Conservation (phyloP, 2,888 invertebrate species). For the Mythimna albipuncta region DNA sequence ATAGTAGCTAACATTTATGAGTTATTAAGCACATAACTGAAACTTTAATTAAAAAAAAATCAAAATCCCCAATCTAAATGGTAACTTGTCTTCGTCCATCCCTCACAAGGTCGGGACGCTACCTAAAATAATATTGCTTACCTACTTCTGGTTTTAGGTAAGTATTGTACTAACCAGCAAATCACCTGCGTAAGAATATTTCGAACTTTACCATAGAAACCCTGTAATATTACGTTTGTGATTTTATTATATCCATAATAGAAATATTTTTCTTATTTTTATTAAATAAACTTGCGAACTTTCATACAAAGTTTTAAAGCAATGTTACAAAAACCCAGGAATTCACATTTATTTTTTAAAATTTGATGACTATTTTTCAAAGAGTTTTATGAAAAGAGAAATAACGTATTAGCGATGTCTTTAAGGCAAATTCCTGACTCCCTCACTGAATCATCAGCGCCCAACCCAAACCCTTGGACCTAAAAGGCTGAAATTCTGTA, state of each 20-base stretch:
- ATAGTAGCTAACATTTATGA: conserved; percentile 37
- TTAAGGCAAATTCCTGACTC: too few species aligned
- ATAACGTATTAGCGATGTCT: too few species aligned
- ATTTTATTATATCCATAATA: too few species aligned
- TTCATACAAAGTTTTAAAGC: not conserved
- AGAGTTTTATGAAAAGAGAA: not conserved
- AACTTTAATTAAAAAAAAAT: conserved; percentile 8
- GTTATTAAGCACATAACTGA: conserved; percentile 17
- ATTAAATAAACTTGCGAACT: too few species aligned
- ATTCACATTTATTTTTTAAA: not conserved
- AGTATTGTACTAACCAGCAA: not conserved
- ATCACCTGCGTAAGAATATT: not conserved
- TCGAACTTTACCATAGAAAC: not conserved
- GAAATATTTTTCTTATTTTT: too few species aligned
- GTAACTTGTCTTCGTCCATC: not conserved
- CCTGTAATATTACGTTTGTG: too few species aligned
- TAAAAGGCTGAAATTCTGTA: too few species aligned
- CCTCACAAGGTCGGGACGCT: too few species aligned
- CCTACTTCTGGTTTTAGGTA: not conserved
- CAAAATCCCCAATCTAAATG: not conserved
- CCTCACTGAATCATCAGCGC: too few species aligned
- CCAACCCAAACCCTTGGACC: too few species aligned
- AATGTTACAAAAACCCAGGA: too few species aligned
- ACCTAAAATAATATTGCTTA: not conserved
- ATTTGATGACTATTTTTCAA: not conserved